A percentile compares a stretch with the other conserved stretches of the same genome.
Conservation (phyloP, 2,113 vertebrate genomes). For the Alligator sinensis region DNA sequence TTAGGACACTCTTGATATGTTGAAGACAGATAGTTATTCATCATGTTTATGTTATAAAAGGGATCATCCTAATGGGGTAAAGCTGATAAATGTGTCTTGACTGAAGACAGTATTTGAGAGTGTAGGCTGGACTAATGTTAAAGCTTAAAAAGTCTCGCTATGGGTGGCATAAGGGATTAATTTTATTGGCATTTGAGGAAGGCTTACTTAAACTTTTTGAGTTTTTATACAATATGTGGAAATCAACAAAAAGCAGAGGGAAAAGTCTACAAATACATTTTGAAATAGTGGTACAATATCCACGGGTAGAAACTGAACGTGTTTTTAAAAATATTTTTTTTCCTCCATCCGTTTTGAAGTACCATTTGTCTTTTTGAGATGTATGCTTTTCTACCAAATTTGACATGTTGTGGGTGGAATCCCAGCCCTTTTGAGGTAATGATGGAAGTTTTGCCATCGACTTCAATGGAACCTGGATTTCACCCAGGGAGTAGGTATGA, state of each 20-base stretch:
- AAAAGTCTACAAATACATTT: constrained; percentile 21
- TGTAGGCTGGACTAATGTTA: neutral
- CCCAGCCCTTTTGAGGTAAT: neutral
- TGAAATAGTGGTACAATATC: constrained; percentile 38
- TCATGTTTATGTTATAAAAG: neutral
- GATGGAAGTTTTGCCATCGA: neutral
- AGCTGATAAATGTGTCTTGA: neutral
- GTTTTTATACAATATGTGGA: neutral
- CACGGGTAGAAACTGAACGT: constrained; percentile 39
- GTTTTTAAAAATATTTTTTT: constrained; percentile 20
- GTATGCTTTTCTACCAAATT: constrained; percentile 1
- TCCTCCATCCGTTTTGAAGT: constrained; percentile 24
- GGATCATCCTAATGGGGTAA: neutral
- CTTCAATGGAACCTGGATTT: neutral
- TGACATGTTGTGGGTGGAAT: constrained; percentile 14
- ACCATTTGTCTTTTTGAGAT: constrained; percentile 24
- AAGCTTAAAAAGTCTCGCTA: neutral
- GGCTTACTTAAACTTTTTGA: neutral
- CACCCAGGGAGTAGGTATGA: neutral
- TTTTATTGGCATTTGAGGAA: neutral
- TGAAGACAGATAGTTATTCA: neutral
- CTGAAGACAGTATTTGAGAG: neutral
- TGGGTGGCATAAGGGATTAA: neutral
- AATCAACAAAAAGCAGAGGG: constrained; percentile 23
- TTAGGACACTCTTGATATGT: neutral